Evolutionary conservation across 2,113 vertebrate species (phyloP).

Genomic region (Microtus montanus): DNA sequence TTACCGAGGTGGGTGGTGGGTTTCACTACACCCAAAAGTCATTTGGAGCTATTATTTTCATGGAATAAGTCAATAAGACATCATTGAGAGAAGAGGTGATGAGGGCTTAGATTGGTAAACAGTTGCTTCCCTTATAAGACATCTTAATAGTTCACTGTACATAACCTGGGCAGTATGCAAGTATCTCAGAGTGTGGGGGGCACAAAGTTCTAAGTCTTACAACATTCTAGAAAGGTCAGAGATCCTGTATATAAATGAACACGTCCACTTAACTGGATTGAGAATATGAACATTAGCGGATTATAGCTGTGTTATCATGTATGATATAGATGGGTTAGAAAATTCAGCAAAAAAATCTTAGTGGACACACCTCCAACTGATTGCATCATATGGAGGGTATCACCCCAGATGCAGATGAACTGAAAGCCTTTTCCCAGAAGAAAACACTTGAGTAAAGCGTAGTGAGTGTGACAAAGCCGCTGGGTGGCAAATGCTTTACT

Average conservation of each 20-base stretch:
- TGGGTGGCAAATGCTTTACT: background rate
- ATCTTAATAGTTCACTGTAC: background rate
- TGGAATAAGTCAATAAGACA: background rate
- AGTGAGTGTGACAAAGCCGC: background rate
- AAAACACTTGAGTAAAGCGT: slow-evolving; percentile 30
- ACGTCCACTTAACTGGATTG: background rate
- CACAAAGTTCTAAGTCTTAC: slow-evolving; percentile 16
- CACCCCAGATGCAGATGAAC: background rate
- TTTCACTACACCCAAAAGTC: background rate
- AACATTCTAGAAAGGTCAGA: slow-evolving; percentile 11
- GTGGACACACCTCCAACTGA: background rate
- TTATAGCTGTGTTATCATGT: background rate
- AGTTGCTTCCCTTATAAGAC: background rate
- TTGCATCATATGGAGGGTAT: background rate
- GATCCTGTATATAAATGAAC: background rate
- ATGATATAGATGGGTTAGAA: slow-evolving; percentile 6
- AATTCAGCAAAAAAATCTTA: slow-evolving; percentile 3
- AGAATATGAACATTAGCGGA: slow-evolving; percentile 18
- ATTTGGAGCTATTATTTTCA: background rate
- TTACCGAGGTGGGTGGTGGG: background rate
- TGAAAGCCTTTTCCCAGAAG: background rate
- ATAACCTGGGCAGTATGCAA: background rate
- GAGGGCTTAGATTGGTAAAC: too few relatives aligned
- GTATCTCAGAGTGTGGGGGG: background rate
- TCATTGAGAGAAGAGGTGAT: background rate